Conservation (phyloP, 2,888 invertebrate genomes). For the Microplitis deprimator region DNA sequence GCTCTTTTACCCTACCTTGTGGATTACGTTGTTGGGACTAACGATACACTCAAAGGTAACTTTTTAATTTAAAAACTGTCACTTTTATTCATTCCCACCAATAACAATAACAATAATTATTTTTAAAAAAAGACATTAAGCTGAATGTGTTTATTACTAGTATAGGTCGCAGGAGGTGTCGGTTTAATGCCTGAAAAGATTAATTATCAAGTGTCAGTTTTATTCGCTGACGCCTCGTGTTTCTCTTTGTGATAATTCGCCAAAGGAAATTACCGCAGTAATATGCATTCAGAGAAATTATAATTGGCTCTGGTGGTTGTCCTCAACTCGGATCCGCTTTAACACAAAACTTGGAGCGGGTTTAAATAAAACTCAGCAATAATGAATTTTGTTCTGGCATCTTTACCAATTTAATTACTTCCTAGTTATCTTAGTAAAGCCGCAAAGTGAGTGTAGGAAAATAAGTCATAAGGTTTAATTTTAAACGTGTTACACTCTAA, state of each 20-base stretch:
- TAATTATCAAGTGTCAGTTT: constrained; percentile 25
- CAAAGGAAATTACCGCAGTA: constrained; percentile 15
- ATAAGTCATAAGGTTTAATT: neutral
- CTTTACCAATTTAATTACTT: neutral
- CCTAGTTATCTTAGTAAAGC: neutral
- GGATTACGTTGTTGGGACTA: constrained; percentile 63
- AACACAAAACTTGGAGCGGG: too few species aligned
- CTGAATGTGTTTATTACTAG: too few species aligned
- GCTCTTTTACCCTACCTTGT: constrained; percentile 63
- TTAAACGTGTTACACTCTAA: constrained; percentile 15
- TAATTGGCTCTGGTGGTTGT: neutral
- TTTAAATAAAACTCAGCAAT: neutral
- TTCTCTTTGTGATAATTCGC: constrained; percentile 9
- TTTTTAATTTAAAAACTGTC: neutral
- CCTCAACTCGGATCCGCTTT: neutral
- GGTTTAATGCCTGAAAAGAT: constrained; percentile 12
- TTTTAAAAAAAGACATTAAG: too few species aligned
- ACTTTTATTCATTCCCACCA: neutral
- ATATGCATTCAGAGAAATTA: constrained; percentile 3
- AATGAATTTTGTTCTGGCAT: neutral
- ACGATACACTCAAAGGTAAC: constrained; percentile 47
- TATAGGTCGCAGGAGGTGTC: constrained; percentile 5
- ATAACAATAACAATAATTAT: neutral
- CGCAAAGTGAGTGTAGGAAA: neutral
- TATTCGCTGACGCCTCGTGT: constrained; percentile 2